Conservation (phyloP, 2,113 vertebrate genomes). For the Nymphicus hollandicus region DNA sequence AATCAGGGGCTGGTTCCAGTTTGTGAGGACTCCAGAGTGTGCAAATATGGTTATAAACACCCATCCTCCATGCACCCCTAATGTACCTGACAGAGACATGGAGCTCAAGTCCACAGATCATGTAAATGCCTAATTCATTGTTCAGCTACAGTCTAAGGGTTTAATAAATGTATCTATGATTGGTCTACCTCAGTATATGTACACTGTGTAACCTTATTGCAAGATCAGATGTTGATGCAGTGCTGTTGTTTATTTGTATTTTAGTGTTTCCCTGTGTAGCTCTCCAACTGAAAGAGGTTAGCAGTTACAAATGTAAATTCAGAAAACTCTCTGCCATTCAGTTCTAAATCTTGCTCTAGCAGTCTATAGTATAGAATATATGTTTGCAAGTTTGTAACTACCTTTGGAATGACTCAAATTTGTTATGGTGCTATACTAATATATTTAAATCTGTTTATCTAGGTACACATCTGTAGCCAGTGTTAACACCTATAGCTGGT, state of each 20-base stretch:
- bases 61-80: background rate
- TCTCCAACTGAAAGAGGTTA: background rate
- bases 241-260: background rate
- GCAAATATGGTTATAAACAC: background rate
- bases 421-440: slow-evolving; percentile 67
- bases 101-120: background rate
- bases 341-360: background rate
- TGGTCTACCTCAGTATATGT: slow-evolving; percentile 71
- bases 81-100: background rate
- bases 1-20: background rate
- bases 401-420: slow-evolving; percentile 60
- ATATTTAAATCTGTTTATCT: slow-evolving; percentile 8
- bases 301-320: slow-evolving; percentile 1
- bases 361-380: slow-evolving; percentile 1
- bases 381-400: slow-evolving; percentile 57
- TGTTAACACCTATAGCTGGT: background rate
- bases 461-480: background rate
- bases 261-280: slow-evolving; percentile 24
- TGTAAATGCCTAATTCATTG: background rate
- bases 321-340: background rate
- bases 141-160: slow-evolving; percentile 13
- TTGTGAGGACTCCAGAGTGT: background rate
- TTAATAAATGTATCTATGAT: slow-evolving; percentile 17
- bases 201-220: slow-evolving; percentile 26
- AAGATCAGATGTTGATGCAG: background rate